Percentiles rank a stretch among this genome's conserved stretches.
Evolutionary conservation across 2,113 vertebrate species (phyloP).

Genomic region (Erythrolamprus reginae): DNA sequence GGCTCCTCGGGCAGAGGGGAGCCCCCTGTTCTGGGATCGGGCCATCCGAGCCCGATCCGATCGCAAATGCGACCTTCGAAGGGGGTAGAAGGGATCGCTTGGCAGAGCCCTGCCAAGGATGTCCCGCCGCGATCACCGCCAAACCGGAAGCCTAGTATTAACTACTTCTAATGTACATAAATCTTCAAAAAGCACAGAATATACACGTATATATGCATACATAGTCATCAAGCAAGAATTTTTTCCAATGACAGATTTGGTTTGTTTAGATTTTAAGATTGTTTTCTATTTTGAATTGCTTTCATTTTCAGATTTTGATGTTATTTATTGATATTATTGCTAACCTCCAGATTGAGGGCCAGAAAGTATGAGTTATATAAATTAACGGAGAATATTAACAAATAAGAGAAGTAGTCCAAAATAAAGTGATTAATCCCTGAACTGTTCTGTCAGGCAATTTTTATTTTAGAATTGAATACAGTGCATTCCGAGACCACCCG

Average conservation of each 20-base stretch:
- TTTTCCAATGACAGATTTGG: not conserved
- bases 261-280: not conserved
- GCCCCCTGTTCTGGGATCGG: too few relatives aligned
- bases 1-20: too few relatives aligned
- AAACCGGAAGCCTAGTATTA: too few relatives aligned
- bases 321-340: not conserved
- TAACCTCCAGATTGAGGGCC: not conserved
- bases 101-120: too few relatives aligned
- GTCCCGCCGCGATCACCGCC: too few relatives aligned
- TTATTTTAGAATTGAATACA: not conserved
- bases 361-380: not conserved
- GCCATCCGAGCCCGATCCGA: too few relatives aligned
- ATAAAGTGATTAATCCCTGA: not conserved
- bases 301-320: not conserved
- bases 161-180: not conserved
- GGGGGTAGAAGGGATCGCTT: too few relatives aligned
- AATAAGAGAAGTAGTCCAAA: not conserved
- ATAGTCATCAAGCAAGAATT: not conserved
- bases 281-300: not conserved
- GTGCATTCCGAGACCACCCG: too few relatives aligned
- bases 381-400: not conserved
- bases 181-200: not conserved
- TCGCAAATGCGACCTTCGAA: too few relatives aligned
- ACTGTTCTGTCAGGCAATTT: not conserved
- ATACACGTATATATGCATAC: not conserved